Evolutionary conservation across 2,888 invertebrate species (phyloP), one percentile per base, ranked within the genome.

Genomic region (Lasioglossum vierecki): DNA sequence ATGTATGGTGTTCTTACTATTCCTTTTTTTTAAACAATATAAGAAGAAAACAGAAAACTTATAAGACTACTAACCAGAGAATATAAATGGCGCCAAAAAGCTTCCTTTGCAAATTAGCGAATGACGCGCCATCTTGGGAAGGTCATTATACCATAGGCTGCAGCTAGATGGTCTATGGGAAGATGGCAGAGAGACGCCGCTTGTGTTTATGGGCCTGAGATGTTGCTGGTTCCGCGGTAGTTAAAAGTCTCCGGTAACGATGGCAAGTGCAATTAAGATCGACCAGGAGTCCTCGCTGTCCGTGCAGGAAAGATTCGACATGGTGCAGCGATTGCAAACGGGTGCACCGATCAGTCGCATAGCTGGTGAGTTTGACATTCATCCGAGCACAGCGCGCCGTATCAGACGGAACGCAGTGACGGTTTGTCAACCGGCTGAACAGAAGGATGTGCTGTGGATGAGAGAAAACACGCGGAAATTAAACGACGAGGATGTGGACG

Each of bases 351-450:
- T 68, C 53, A 41, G 68, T 26, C 26, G 77, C 4, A 39, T 77
- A 39, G 70, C 77, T 26, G 46, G 68, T 22, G 68, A 77, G 26
- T 77, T 70, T 26, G 53, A 77, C 26, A n/a, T 77, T 49, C 68
- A 41, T 2, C 68, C 77, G 11, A 70, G 49, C 13, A 77, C 77
- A 0, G 53, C 41, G 2, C 70, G 77, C 5, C 68, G 70, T 9
- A 68, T 77, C 15, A 49, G 77, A 22, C 68, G 49, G n/a, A 77
- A 53, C 5, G 41, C 77, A 26, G 70, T 18, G 1, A 53, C 68
- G 5, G 15, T 57, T 1, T 70, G 53, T 4, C 39, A 49, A 22
- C 68, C 68, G 4, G 68, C 77, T 4, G 53, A 77, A 0, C 53
- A 53, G 13, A 49, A 39, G 18, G 68, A 53, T 39, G 26, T 39